These are phyloP conservation scores for Heptranchias perlo DNA, from an alignment of 2,113 vertebrate genomes.

Conservation along the genomic window DNA sequence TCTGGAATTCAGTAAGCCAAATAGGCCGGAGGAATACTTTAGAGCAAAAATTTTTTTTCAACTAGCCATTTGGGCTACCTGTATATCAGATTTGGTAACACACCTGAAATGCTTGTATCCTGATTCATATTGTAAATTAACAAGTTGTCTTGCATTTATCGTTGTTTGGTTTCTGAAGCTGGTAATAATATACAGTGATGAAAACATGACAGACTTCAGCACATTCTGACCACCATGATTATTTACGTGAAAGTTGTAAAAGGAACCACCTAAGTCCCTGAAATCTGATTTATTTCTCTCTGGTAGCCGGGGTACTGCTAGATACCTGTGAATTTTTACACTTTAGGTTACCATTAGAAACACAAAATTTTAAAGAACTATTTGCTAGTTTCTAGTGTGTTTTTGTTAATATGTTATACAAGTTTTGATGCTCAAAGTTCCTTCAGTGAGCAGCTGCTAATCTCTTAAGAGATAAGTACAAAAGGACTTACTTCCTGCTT, in stretches of 20 bases:
- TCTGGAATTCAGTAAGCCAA: neutral
- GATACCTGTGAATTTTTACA: neutral
- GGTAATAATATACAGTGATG: neutral
- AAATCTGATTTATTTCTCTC: neutral
- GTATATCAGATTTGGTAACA: neutral
- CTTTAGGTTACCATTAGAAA: neutral
- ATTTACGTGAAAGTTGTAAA: neutral
- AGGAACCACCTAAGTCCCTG: neutral
- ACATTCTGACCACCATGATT: neutral
- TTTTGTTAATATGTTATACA: neutral
- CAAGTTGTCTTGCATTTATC: neutral
- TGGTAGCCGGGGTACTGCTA: neutral
- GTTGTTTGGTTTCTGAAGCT: neutral
- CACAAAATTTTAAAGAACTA: neutral
- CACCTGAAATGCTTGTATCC: neutral
- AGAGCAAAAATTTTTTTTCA: neutral
- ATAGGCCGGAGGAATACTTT: neutral
- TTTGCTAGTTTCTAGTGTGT: neutral
- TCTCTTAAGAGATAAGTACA: neutral
- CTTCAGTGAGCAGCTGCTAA: neutral
- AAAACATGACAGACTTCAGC: neutral
- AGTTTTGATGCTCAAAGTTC: neutral
- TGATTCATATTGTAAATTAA: neutral
- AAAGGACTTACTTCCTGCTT: constrained; percentile 4
- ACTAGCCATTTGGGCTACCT: neutral